Conservation (phyloP, 2,888 invertebrate genomes). For the Invenusta paracnida region DNA sequence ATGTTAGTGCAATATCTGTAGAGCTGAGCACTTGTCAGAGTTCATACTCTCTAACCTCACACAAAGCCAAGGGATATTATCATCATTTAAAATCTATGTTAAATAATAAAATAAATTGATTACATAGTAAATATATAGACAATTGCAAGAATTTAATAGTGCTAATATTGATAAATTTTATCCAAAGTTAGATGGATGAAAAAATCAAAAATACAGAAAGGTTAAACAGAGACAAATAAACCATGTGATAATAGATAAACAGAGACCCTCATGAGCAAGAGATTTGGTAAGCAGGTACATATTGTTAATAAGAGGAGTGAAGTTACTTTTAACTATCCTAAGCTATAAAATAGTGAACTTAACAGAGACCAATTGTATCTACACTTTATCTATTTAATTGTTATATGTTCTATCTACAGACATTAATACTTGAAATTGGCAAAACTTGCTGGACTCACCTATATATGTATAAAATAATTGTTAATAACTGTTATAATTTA, state of each 20-base stretch:
- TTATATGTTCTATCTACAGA: too few relatives aligned
- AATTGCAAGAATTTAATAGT: constrained; percentile 18
- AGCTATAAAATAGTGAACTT: too few relatives aligned
- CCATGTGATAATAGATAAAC: too few relatives aligned
- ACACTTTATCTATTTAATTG: too few relatives aligned
- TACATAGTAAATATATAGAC: constrained; percentile 10
- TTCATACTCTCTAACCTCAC: neutral
- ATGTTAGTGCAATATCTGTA: too few relatives aligned
- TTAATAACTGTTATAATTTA: too few relatives aligned
- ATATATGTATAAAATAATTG: too few relatives aligned
- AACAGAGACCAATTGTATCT: too few relatives aligned
- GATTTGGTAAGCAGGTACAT: neutral
- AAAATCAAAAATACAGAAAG: neutral
- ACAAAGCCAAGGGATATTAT: neutral
- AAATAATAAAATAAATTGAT: neutral
- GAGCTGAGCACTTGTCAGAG: too few relatives aligned
- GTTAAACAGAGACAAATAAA: neutral
- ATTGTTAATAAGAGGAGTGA: constrained; percentile 9
- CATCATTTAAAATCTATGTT: neutral
- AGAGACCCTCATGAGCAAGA: neutral
- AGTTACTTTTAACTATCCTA: constrained; percentile 18
- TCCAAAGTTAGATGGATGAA: too few relatives aligned
- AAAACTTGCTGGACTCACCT: too few relatives aligned
- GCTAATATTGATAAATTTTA: neutral
- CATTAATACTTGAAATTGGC: too few relatives aligned